Evolutionary conservation across 2,797 vertebrate genomes (phyloP).

Genomic region (Gymnocypris eckloni): DNA sequence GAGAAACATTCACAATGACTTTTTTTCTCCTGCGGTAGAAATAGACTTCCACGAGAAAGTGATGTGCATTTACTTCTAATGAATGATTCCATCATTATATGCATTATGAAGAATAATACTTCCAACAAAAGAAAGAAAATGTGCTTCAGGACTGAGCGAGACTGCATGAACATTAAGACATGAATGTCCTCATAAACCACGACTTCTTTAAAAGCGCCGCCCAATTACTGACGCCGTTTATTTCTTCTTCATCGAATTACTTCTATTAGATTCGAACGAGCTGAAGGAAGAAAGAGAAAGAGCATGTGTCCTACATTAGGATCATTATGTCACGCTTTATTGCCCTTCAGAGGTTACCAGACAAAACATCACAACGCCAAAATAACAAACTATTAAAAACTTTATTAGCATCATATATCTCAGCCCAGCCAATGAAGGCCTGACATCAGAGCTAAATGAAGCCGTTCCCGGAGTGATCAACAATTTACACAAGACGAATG

Average conservation of each 20-base stretch:
- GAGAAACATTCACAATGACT: neutral
- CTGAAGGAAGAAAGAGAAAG: slow-evolving; percentile 39
- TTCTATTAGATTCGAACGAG: slow-evolving; percentile 48
- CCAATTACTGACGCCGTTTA: slow-evolving; percentile 22
- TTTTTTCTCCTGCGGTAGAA: neutral
- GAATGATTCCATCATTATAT: slow-evolving; percentile 32
- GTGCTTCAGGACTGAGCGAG: neutral
- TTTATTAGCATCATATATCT: neutral
- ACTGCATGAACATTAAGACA: neutral
- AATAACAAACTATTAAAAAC: slow-evolving; percentile 1
- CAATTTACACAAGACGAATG: slow-evolving; percentile 66
- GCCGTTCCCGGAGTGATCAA: slow-evolving; percentile 59
- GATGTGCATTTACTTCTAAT: slow-evolving; percentile 34
- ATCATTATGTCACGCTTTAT: slow-evolving; percentile 1
- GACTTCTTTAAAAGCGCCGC: slow-evolving; percentile 27
- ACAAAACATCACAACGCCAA: neutral
- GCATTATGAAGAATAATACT: slow-evolving; percentile 13
- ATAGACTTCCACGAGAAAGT: neutral
- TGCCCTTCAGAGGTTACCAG: neutral
- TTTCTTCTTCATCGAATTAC: slow-evolving; percentile 48
- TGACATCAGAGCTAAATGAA: slow-evolving; percentile 58
- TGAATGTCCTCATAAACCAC: slow-evolving; percentile 1
- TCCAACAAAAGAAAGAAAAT: neutral
- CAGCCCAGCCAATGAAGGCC: neutral
- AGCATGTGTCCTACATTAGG: neutral